Base-by-base conservation (phyloP, 2,113 vertebrate genomes). In the Lagopus leucura region DNA sequence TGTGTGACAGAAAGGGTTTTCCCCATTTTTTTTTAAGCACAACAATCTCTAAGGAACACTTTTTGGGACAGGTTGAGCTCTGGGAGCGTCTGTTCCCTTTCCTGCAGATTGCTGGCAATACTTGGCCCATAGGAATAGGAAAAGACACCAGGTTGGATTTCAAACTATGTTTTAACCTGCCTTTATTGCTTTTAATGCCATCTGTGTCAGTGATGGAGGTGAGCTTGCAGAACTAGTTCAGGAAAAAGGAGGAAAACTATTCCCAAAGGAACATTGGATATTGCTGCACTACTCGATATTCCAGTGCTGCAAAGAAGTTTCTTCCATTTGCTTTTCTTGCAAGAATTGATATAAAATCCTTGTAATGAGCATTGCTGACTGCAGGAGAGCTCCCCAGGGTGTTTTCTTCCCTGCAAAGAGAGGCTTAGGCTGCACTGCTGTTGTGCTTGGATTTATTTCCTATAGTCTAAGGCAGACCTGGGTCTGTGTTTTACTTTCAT, bases 361-460 rank as follows among this genome's bases (percentile, higher is more conserved):
- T 42, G 2, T 19, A 83, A 58, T 0, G 0, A 64, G 43, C 43
- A 4, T 58, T 45, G 12, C 28, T 1, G 34, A 12, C 40, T 43
- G 24, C 22, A 2, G 79, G 57, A 76, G 70, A 25, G 50, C 67
- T 48, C 67, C 24, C 13, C 0, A 0, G 25, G n/a, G 25, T 48
- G 43, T 25, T 21, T 34, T 27, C 42, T 54, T n/a, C 63, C 32
- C n/a, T 64, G n/a, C 48, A n/a, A 52, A 40, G 61, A 36, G 20
- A 54, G 38, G 14, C 36, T 75, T 16, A 38, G 9, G 34, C 40
- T 19, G 27, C 81, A 55, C 45, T 67, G 4, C 57, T 75, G 28
- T 16, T 48, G 43, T 48, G 16, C 36, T 40, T 38, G 60, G 27
- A 57, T 67, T 67, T 50, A 48, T 43, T 73, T 61, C 65, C 57